Evolutionary conservation across 2,113 vertebrate species (phyloP), one percentile per base, ranked within the genome.

Genomic region (Odontesthes bonariensis): DNA sequence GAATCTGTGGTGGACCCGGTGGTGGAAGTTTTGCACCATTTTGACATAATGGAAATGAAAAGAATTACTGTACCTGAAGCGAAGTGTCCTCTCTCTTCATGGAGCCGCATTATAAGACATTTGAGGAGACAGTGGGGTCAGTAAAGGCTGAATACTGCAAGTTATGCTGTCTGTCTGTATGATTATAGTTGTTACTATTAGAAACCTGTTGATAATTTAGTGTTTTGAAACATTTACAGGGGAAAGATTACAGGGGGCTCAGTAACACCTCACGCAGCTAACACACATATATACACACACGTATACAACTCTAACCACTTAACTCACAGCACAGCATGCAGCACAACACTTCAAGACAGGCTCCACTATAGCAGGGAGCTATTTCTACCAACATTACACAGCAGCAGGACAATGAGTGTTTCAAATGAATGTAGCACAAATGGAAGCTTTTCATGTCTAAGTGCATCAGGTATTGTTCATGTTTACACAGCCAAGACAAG

Each of bases 21-120:
- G 5, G 12, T 19, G 44, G 31, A 69, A 9, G 13, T 38, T 53
- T 44, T 62, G 7, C 14, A 23, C 16, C 7, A 13, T 46, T 69
- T 20, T 4, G 4, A 53, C 33, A 53, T 2, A 55, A 55, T 35
- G 40, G 6, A 52, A 65, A 56, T 32, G 2, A 68, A 53, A 46
- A 5, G 14, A 32, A 17, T 53, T 20, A 67, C 72, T 70, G 8
- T 94, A 94, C 94, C 94, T 92, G 92, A 76, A 31, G 84, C 75
- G 59, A 94, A 84, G 57, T 64, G 81, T 84, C 87, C 88, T 61
- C 86, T 84, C 42, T 93, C 93, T 92, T 84, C 67, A 83, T 49
- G 79, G 27, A 69, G 81, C 57, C 78, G 91, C 91, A 79, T 80
- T 81, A 51, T 42, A 38, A 53, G 32, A 80, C 75, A 90, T 20